phyloP scores from a whole-genome alignment of 2,888 invertebrate genomes.

The Poecilobothrus nobilitatus region DNA sequence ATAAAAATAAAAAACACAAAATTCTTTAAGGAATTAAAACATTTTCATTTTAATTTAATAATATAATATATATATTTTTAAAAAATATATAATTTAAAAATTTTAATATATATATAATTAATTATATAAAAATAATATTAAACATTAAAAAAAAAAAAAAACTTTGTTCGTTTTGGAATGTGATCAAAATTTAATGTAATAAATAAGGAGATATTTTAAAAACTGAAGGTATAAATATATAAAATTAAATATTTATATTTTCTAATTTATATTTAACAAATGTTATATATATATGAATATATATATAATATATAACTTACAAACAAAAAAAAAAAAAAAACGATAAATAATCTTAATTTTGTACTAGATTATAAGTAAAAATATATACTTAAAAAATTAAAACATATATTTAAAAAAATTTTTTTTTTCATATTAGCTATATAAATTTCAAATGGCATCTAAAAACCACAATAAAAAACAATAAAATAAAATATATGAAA shows the following conservation, averaged over 20 bases:
- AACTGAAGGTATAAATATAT: neutral
- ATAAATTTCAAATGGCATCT: neutral
- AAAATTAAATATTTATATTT: neutral
- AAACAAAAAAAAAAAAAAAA: neutral
- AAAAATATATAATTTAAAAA: neutral
- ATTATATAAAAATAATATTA: neutral
- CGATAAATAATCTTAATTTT: neutral
- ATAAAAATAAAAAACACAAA: neutral
- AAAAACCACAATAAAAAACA: neutral
- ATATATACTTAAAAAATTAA: neutral
- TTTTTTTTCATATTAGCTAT: neutral
- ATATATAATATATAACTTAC: neutral
- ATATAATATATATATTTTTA: neutral
- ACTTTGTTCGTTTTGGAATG: conserved; percentile 2
- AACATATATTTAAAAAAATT: neutral
- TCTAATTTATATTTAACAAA: neutral
- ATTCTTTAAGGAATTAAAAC: neutral
- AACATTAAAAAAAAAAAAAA: neutral
- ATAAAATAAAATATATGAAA: neutral
- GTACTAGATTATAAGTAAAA: neutral
- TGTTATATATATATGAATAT: neutral
- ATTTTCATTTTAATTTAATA: neutral
- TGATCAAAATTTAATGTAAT: conserved; percentile 6
- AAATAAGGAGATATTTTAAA: neutral
- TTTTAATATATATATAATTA: neutral